These are phyloP conservation scores for Malurus melanocephalus DNA, from an alignment of 2,113 vertebrate species.

Conservation along the genomic window DNA sequence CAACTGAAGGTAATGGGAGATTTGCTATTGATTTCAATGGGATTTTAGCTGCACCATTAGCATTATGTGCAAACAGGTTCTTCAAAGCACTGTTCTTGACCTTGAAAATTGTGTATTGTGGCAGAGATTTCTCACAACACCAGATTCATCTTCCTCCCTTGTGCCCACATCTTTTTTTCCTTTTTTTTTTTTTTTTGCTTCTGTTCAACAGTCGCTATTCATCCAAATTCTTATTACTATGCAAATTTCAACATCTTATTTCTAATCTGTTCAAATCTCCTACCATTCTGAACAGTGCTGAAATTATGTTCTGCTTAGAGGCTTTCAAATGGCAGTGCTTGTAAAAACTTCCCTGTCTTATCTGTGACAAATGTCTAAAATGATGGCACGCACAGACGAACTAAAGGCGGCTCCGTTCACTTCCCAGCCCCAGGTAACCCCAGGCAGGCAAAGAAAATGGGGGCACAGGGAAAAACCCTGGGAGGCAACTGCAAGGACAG, in stretches of 20 bases:
- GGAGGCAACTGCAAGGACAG: background rate
- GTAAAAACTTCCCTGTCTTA: slow-evolving; percentile 10
- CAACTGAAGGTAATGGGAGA: background rate
- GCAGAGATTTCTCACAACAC: slow-evolving; percentile 1
- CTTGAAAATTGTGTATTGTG: background rate
- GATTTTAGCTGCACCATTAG: background rate
- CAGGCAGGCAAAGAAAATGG: background rate
- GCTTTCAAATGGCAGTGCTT: slow-evolving; percentile 3
- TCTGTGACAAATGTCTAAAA: slow-evolving; percentile 12
- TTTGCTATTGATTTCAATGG: background rate
- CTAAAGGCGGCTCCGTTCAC: background rate
- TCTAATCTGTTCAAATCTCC: slow-evolving; percentile 55
- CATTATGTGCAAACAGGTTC: background rate
- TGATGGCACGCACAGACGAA: background rate
- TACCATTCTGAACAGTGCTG: background rate
- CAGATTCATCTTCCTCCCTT: background rate
- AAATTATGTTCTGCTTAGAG: slow-evolving; percentile 37
- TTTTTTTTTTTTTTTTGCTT: background rate
- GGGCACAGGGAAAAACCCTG: background rate
- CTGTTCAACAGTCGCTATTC: slow-evolving; percentile 14
- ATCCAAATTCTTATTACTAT: slow-evolving; percentile 58
- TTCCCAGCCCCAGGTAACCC: background rate
- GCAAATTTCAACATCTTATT: slow-evolving; percentile 60
- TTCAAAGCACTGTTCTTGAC: background rate
- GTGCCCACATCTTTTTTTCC: background rate